phyloP scores from a whole-genome alignment of 2,888 invertebrate species.

The Melitaea athalia region DNA sequence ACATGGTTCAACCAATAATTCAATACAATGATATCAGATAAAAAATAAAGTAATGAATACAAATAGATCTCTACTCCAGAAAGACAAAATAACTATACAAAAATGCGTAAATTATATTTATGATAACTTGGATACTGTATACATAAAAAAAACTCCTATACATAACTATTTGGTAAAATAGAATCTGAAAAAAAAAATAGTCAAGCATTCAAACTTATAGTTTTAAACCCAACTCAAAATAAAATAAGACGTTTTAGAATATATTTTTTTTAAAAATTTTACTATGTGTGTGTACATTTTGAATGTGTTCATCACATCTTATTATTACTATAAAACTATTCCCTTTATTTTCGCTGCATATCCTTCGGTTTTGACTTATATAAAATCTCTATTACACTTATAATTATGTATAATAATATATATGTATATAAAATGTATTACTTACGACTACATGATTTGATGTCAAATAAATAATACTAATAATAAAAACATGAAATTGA shows the following conservation, averaged over 20 bases:
- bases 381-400: constrained; percentile 23
- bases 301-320: constrained; percentile 34
- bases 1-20: constrained; percentile 40
- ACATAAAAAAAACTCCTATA: background rate
- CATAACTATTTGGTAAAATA: background rate
- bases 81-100: constrained; percentile 27
- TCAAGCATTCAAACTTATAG: background rate
- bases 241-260: constrained; percentile 14
- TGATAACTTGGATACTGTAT: background rate
- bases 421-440: constrained; percentile 15
- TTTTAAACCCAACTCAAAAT: constrained; percentile 5
- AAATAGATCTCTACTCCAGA: constrained; percentile 48
- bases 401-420: constrained; percentile 5
- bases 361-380: constrained; percentile 26
- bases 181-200: background rate
- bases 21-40: constrained; percentile 40
- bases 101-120: constrained; percentile 26
- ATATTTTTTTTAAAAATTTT: constrained; percentile 43
- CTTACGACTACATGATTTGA: constrained; percentile 19
- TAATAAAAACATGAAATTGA: constrained; percentile 21
- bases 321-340: constrained; percentile 62
- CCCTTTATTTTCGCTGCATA: constrained; percentile 39
- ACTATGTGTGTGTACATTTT: constrained; percentile 43
- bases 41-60: constrained; percentile 34
- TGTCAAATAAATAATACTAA: constrained; percentile 11